Percentiles rank a stretch among this genome's conserved stretches.
Evolutionary conservation across 2,113 vertebrate species (phyloP).

Genomic region (Brachionichthys hirsutus): DNA sequence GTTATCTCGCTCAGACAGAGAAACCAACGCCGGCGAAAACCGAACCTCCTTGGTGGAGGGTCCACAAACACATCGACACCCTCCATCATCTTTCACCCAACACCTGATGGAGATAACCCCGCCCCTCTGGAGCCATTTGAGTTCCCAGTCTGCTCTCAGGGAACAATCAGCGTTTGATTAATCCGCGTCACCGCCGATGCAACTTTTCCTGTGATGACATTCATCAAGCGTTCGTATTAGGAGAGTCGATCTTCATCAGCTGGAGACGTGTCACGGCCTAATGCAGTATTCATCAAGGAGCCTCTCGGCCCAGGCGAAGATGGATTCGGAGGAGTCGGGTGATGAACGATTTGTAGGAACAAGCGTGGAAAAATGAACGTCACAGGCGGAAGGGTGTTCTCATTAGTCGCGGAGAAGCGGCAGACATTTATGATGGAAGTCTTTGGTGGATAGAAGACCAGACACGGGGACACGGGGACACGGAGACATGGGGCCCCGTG

Average conservation of each 20-base stretch:
- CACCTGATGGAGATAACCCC: too few relatives aligned
- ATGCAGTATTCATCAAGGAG: slow-evolving; percentile 41
- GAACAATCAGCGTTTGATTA: slow-evolving; percentile 17
- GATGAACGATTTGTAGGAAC: slow-evolving; percentile 40
- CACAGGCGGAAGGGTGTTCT: not conserved
- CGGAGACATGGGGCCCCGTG: not conserved
- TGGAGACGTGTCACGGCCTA: slow-evolving; percentile 26
- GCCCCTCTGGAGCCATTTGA: not conserved
- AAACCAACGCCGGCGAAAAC: too few relatives aligned
- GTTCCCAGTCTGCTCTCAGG: not conserved
- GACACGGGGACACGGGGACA: not conserved
- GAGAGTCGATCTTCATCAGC: slow-evolving; percentile 26
- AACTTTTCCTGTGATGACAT: slow-evolving; percentile 14
- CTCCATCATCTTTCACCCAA: too few relatives aligned
- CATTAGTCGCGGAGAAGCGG: not conserved
- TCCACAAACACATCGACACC: too few relatives aligned
- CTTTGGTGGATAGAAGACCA: not conserved
- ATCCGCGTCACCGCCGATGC: slow-evolving; percentile 8
- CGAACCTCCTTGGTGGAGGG: too few relatives aligned
- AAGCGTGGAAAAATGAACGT: slow-evolving; percentile 12
- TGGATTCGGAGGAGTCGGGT: not conserved
- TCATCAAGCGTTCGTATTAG: slow-evolving; percentile 47
- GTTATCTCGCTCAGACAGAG: too few relatives aligned
- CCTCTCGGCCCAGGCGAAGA: not conserved
- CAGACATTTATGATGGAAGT: not conserved